Conservation (phyloP, 2,797 vertebrate species). For the Mormyrus proboscirostris region DNA sequence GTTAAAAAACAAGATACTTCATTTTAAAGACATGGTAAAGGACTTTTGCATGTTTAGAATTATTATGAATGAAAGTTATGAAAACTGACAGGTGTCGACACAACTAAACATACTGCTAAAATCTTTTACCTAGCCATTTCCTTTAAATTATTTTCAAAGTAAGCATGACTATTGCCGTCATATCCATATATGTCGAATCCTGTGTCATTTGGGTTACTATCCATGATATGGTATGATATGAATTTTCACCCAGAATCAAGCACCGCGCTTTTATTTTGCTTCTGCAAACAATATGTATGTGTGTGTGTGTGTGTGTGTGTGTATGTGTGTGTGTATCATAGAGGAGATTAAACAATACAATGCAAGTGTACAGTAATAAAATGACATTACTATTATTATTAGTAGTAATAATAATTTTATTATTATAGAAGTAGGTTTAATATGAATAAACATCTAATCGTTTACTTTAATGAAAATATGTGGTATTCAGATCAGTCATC, state of each 20-base stretch:
- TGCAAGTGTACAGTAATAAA: not conserved
- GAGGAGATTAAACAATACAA: not conserved
- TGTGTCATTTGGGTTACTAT: not conserved
- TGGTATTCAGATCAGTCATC: not conserved
- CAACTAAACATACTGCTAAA: not conserved
- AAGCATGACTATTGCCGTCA: not conserved
- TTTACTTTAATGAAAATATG: not conserved
- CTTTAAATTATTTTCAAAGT: not conserved
- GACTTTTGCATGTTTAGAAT: constrained; percentile 18
- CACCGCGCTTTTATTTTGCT: not conserved
- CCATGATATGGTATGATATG: not conserved
- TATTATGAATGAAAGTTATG: not conserved
- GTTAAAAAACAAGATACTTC: constrained; percentile 32
- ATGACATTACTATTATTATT: not conserved
- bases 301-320: too few relatives aligned
- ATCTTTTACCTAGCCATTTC: not conserved
- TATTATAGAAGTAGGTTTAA: not conserved
- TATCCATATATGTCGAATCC: not conserved
- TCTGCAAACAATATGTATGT: not conserved
- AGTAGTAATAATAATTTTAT: constrained; percentile 6
- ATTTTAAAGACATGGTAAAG: not conserved
- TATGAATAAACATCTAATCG: not conserved
- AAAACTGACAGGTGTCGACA: constrained; percentile 13
- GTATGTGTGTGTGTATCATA: not conserved
- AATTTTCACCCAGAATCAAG: not conserved